These are phyloP conservation scores for Lota lota DNA, from an alignment of 2,113 vertebrate species.

Conservation along the genomic window DNA sequence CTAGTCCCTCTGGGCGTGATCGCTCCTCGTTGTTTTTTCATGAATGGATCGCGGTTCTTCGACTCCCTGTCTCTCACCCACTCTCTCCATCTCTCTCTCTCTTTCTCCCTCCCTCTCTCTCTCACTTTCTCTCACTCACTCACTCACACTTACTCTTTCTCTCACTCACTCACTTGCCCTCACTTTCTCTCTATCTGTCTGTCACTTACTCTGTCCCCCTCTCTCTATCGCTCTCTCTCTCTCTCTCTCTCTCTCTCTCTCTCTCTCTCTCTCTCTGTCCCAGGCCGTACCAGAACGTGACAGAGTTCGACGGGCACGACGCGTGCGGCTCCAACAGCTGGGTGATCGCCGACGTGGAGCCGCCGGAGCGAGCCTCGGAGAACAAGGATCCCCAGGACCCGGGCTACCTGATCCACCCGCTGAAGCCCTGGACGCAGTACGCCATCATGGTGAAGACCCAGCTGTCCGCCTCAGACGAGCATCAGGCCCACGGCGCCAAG, in stretches of 20 bases:
- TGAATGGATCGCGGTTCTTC: no score
- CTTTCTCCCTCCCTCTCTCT: no score
- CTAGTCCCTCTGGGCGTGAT: no score
- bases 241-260: not conserved
- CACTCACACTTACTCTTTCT: not conserved
- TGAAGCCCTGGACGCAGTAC: conserved; percentile 97
- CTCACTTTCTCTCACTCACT: no score
- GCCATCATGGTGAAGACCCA: conserved; percentile 95
- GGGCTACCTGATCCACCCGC: conserved; percentile 77
- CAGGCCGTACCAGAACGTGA: conserved; percentile 92
- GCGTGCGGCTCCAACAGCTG: conserved; percentile 97
- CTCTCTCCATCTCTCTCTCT: not conserved
- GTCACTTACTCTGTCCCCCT: not conserved
- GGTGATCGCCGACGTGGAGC: conserved; percentile 92
- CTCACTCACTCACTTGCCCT: no score
- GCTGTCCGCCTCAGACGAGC: conserved; percentile 90
- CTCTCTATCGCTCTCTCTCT: not conserved
- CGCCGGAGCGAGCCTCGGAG: conserved; percentile 76
- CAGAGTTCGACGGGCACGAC: conserved; percentile 94
- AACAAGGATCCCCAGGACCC: conserved; percentile 76
- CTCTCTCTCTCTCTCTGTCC: not conserved
- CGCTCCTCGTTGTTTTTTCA: no score
- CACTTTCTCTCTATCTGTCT: not conserved
- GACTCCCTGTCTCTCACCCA: no score
- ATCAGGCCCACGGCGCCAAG: conserved; percentile 90